Percentiles rank a stretch among this genome's conserved stretches.
These are phyloP conservation scores for Arctia plantaginis DNA, from an alignment of 2,888 invertebrate species.

Conservation along the genomic window DNA sequence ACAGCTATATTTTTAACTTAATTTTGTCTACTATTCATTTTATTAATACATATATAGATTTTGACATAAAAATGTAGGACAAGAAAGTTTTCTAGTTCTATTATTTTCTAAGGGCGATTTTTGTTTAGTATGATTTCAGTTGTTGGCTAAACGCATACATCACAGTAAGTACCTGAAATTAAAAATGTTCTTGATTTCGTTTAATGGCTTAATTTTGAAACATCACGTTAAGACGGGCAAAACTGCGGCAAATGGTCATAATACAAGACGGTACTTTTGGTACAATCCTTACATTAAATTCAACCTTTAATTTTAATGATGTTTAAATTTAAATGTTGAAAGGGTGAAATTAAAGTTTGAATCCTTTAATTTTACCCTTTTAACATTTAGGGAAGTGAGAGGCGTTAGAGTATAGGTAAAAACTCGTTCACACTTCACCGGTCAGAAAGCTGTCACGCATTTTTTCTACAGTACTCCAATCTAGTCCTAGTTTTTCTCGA, in stretches of 20 bases:
- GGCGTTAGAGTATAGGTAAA: neutral
- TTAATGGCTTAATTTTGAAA: neutral
- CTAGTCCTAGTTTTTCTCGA: neutral
- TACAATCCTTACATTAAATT: neutral
- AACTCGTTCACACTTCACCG: neutral
- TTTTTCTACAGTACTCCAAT: neutral
- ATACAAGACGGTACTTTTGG: neutral
- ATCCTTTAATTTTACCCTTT: no score
- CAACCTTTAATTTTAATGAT: neutral
- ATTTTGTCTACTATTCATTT: no score
- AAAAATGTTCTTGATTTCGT: neutral
- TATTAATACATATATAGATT: no score
- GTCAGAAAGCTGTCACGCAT: neutral
- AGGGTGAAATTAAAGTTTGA: no score
- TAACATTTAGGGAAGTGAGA: neutral
- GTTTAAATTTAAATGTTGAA: no score
- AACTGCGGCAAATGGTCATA: neutral
- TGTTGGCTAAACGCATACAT: neutral
- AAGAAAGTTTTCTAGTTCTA: no score
- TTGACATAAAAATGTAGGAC: no score
- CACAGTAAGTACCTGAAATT: neutral
- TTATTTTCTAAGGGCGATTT: no score
- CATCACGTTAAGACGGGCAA: neutral
- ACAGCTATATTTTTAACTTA: no score
- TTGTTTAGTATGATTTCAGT: neutral